Evolutionary conservation across 2,113 vertebrate species (phyloP).

Genomic region (Zosterops borbonicus): DNA sequence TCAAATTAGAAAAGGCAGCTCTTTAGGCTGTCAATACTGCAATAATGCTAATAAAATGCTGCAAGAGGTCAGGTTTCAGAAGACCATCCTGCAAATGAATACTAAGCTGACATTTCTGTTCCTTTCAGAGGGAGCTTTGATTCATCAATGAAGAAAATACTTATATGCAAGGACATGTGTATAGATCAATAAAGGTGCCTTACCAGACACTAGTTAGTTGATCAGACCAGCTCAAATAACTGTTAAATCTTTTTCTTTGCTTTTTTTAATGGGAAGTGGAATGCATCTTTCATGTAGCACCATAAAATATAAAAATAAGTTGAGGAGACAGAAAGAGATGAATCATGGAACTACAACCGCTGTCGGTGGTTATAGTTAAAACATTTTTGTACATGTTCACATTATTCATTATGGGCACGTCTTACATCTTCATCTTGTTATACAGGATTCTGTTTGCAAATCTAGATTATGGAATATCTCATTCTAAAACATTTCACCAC

Average conservation of each 20-base stretch:
- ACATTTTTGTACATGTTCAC: background rate
- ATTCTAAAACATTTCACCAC: background rate
- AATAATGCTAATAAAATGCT: background rate
- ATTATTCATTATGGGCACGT: background rate
- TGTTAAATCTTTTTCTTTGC: background rate
- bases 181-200: background rate
- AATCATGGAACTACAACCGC: background rate
- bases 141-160: background rate
- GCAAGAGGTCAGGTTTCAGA: background rate
- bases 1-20: background rate
- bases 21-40: background rate
- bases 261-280: background rate
- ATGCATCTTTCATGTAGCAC: background rate
- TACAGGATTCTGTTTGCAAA: background rate
- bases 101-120: background rate
- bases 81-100: background rate
- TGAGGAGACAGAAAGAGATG: background rate
- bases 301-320: background rate
- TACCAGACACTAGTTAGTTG: background rate
- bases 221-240: background rate
- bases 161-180: background rate
- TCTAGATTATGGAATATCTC: background rate
- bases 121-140: background rate
- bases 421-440: background rate
- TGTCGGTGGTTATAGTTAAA: background rate